Conservation (phyloP, 2,888 invertebrate genomes). For the Neoitamus cyanurus region DNA sequence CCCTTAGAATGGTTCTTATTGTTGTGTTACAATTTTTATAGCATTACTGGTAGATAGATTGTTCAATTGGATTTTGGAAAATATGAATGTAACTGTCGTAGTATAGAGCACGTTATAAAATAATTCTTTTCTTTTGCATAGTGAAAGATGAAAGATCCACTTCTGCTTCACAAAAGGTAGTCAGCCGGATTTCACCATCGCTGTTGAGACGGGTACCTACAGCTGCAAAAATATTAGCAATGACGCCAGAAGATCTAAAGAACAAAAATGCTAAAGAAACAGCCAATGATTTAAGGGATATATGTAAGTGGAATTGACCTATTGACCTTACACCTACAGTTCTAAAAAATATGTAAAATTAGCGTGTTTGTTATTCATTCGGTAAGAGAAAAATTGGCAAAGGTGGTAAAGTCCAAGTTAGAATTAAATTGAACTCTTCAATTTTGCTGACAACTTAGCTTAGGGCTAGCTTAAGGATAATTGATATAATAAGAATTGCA, state of each 20-base stretch:
- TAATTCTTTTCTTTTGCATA: background rate
- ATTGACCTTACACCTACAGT: too few relatives aligned
- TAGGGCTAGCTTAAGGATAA: too few relatives aligned
- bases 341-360: too few relatives aligned
- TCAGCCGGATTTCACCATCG: background rate
- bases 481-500: too few relatives aligned
- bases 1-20: background rate
- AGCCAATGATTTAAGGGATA: background rate
- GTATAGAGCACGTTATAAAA: background rate
- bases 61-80: background rate
- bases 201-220: background rate
- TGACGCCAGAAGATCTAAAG: background rate
- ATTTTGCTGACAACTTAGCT: too few relatives aligned
- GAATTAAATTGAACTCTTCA: too few relatives aligned
- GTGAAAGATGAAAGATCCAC: background rate
- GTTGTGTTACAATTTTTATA: background rate
- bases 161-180: background rate
- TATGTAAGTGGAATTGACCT: conserved; percentile 20
- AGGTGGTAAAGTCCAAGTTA: too few relatives aligned
- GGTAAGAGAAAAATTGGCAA: too few relatives aligned
- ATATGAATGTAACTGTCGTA: background rate
- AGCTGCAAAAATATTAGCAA: background rate
- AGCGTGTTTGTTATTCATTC: too few relatives aligned
- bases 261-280: background rate
- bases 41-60: background rate